Base-by-base conservation (phyloP, 2,113 vertebrate species). In the Mesoclemmys tuberculata region DNA sequence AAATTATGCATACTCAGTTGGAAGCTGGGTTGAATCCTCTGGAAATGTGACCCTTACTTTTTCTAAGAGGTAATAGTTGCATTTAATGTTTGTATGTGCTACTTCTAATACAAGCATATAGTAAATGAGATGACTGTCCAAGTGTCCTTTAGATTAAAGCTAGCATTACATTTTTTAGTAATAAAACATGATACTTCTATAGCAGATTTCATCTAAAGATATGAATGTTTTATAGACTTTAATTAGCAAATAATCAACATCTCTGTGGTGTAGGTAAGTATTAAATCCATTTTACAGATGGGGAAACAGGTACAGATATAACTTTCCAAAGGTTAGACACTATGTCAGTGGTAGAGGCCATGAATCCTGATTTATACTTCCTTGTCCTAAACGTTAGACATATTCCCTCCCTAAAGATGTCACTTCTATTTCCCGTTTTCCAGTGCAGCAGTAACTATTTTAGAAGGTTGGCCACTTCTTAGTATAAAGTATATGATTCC, bases 261-360 rank as follows among this genome's bases (percentile, higher is more conserved):
- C 11, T 77, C 41, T 27, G 44, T 77, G 74, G 24, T 77, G 74
- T 44, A 77, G 41, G 41, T 77, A 77, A 77, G 26, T 44, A 46
- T 77, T 77, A 77, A 77, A 77, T 24, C 64, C 64, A 71, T 71
- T 71, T 71, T 71, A 38, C 21, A 35, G 31, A 29, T 68, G 21
- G 22, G 71, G 13, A 85, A 93, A 93, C 48, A 24, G 8, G 0
- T 14, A 74, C 10, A 10, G 2, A 80, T 88, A 90, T 77, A 27
- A 7, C 84, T 5, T 1, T 80, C 1, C 6, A 80, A 0, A 0
- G 52, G 10, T 84, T 58, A 46, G 58, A 75, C 84, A 84, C 16
- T 44, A 84, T 31, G 5, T 3, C 44, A 1, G 29, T 6, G 4
- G 27, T 54, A 19, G 6, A 87, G 35, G 16, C 0, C 4, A 41